A percentile compares a stretch with the other conserved stretches of the same genome.
phyloP scores from a whole-genome alignment of 2,797 vertebrate species.

The Synanceia verrucosa region DNA sequence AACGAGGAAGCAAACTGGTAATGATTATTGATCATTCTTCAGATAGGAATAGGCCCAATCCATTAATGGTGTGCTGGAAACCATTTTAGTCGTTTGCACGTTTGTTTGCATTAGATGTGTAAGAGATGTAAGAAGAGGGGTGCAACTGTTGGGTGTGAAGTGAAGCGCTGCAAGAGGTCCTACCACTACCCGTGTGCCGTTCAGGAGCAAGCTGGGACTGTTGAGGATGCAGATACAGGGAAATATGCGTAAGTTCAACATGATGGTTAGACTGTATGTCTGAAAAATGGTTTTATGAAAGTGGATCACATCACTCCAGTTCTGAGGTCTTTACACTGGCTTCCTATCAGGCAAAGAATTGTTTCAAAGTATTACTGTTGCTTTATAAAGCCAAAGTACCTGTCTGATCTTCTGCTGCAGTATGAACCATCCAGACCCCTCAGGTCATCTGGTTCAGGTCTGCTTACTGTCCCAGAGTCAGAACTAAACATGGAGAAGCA shows the following conservation, averaged over 20 bases:
- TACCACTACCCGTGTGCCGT: constrained; percentile 83
- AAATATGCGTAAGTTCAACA: constrained; percentile 59
- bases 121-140: constrained; percentile 60
- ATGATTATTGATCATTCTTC: not conserved
- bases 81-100: not conserved
- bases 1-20: constrained; percentile 74
- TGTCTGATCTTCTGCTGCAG: too few relatives aligned
- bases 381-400: too few relatives aligned
- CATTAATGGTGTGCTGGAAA: not conserved
- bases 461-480: too few relatives aligned
- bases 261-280: not conserved
- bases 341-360: too few relatives aligned
- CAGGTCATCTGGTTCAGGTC: too few relatives aligned
- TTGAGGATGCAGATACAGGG: constrained; percentile 19
- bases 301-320: too few relatives aligned
- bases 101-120: constrained; percentile 62
- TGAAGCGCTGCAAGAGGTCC: constrained; percentile 66
- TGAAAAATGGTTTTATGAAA: not conserved
- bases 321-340: too few relatives aligned
- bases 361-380: too few relatives aligned
- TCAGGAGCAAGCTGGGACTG: not conserved
- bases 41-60: not conserved
- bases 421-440: too few relatives aligned
- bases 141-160: constrained; percentile 82
- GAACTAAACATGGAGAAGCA: too few relatives aligned